phyloP scores from a whole-genome alignment of 2,797 vertebrate species.

The Anas acuta region DNA sequence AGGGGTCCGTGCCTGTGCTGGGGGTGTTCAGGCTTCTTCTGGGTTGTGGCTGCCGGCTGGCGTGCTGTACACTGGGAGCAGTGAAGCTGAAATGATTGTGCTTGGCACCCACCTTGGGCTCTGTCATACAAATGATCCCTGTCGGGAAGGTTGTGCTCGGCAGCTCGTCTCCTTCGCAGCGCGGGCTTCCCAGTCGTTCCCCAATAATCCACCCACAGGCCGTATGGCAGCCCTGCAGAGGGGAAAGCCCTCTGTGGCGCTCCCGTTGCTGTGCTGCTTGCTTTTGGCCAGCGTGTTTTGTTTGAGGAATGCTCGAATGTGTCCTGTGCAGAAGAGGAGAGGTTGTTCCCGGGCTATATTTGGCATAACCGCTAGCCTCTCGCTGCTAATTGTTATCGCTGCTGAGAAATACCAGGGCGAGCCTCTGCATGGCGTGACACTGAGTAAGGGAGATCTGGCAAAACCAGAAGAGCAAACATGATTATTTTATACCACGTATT shows the following conservation, averaged over 20 bases:
- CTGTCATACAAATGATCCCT: not conserved
- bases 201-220: not conserved
- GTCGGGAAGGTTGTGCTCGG: not conserved
- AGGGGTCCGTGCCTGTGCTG: not conserved
- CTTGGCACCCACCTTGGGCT: not conserved
- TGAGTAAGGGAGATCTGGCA: constrained; percentile 16
- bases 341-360: not conserved
- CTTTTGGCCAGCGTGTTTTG: not conserved
- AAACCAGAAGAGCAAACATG: not conserved
- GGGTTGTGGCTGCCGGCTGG: not conserved
- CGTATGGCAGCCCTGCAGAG: not conserved
- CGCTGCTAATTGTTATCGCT: not conserved
- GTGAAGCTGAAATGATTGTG: not conserved
- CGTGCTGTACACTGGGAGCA: not conserved
- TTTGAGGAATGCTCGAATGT: not conserved
- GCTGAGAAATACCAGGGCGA: constrained; percentile 4
- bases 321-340: not conserved
- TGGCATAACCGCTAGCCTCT: not conserved
- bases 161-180: not conserved
- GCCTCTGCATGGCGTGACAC: not conserved
- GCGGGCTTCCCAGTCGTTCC: not conserved
- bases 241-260: not conserved
- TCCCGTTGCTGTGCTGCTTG: not conserved
- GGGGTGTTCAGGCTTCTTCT: not conserved
- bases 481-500: not conserved